phyloP scores from a whole-genome alignment of 2,113 vertebrate species.

The Oncorhynchus gorbuscha region DNA sequence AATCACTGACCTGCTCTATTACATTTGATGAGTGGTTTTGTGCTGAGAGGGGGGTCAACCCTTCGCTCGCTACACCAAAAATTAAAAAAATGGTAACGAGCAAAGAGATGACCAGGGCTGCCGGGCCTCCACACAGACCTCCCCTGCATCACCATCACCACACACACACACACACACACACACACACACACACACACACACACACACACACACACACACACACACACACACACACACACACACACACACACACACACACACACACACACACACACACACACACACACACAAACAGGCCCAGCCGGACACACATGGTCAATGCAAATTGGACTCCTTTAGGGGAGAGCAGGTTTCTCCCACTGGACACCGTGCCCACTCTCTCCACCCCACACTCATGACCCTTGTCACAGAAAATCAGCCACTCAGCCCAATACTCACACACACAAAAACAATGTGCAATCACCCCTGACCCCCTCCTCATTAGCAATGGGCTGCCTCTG shows the following conservation, averaged over 20 bases:
- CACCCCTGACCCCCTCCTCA: constrained; percentile 65
- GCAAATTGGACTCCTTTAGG: constrained; percentile 61
- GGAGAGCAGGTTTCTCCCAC: constrained; percentile 59
- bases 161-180: background rate
- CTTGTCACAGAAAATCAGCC: constrained; percentile 68
- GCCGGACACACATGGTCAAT: constrained; percentile 53
- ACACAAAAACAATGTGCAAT: constrained; percentile 16
- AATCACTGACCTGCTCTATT: constrained; percentile 46
- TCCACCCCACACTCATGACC: constrained; percentile 55
- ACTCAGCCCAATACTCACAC: background rate
- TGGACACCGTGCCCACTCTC: constrained; percentile 53
- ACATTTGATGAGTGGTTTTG: constrained; percentile 55
- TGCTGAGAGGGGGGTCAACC: constrained; percentile 49
- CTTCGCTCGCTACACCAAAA: constrained; percentile 15
- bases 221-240: constrained; percentile 3
- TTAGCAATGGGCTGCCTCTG: constrained; percentile 70
- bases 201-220: no score
- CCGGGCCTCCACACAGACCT: constrained; percentile 28
- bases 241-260: no score
- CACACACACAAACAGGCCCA: background rate
- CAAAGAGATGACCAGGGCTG: constrained; percentile 61
- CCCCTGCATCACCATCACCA: constrained; percentile 44
- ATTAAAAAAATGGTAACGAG: constrained; percentile 72
- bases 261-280: constrained; percentile 10
- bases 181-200: background rate